Conservation (phyloP, 2,888 invertebrate genomes). For the Hermaeophaga mercurialis region DNA sequence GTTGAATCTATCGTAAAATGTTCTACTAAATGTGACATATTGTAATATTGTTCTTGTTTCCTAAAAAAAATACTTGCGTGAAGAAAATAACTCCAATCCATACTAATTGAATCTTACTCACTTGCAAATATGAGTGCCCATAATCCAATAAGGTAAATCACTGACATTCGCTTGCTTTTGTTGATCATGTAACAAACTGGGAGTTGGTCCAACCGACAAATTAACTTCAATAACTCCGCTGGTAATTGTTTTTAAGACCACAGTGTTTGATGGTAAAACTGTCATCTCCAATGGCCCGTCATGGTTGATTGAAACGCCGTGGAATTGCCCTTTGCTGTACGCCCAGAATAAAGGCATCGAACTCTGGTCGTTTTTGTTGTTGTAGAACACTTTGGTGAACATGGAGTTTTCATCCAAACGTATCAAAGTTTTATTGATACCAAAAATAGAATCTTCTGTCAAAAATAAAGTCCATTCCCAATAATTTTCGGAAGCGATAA, state of each 20-base stretch:
- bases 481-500: constrained; percentile 64
- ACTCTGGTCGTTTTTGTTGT: constrained; percentile 56
- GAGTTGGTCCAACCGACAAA: constrained; percentile 61
- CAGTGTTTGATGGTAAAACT: constrained; percentile 60
- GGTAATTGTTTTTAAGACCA: constrained; percentile 63
- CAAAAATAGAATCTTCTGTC: constrained; percentile 62
- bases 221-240: constrained; percentile 56
- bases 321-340: constrained; percentile 60
- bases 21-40: constrained; percentile 41
- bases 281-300: constrained; percentile 63
- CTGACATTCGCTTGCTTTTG: constrained; percentile 24
- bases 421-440: constrained; percentile 60
- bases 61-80: constrained; percentile 44
- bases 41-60: constrained; percentile 38
- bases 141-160: constrained; percentile 54
- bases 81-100: too few species aligned
- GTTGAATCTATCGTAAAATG: constrained; percentile 37
- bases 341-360: constrained; percentile 62
- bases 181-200: constrained; percentile 58
- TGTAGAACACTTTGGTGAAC: constrained; percentile 58
- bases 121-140: constrained; percentile 59
- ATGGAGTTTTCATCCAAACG: constrained; percentile 53
- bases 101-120: too few species aligned
- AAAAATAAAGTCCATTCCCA: constrained; percentile 66
- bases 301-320: constrained; percentile 63